These are phyloP conservation scores for Cuniculus paca DNA, from an alignment of 2,797 vertebrate species.

Conservation along the genomic window DNA sequence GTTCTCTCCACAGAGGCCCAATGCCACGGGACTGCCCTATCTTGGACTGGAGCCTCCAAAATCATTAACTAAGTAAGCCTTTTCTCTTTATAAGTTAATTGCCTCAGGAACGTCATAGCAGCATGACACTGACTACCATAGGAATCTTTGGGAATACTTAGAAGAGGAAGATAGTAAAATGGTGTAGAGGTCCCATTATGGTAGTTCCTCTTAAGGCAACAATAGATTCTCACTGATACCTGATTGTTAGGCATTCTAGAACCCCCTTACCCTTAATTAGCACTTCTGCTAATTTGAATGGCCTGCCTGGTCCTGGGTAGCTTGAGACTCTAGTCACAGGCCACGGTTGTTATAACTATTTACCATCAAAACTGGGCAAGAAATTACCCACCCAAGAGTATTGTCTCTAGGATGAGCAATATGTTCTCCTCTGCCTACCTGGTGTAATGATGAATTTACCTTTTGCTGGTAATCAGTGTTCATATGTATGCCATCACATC, in stretches of 20 bases:
- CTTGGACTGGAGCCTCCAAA: not conserved
- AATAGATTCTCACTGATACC: not conserved
- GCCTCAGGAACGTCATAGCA: not conserved
- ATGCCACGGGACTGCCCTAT: not conserved
- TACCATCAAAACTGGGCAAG: slow-evolving; percentile 6
- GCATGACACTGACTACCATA: not conserved
- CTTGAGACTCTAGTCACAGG: not conserved
- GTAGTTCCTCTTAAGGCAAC: not conserved
- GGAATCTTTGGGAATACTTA: not conserved
- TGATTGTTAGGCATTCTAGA: not conserved
- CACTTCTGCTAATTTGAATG: not conserved
- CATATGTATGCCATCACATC: not conserved
- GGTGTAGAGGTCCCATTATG: not conserved
- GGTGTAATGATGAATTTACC: not conserved
- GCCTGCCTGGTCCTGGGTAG: not conserved
- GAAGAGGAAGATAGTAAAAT: not conserved
- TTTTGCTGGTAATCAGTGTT: not conserved
- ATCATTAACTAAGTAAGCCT: not conserved
- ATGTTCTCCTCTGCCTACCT: not conserved
- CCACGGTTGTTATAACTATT: not conserved
- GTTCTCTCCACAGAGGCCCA: not conserved
- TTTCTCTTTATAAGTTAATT: not conserved
- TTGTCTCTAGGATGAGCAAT: not conserved
- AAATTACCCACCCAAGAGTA: not conserved
- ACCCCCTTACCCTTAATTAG: not conserved